Conservation (phyloP, 2,797 vertebrate species). For the Hylomyscus alleni region DNA sequence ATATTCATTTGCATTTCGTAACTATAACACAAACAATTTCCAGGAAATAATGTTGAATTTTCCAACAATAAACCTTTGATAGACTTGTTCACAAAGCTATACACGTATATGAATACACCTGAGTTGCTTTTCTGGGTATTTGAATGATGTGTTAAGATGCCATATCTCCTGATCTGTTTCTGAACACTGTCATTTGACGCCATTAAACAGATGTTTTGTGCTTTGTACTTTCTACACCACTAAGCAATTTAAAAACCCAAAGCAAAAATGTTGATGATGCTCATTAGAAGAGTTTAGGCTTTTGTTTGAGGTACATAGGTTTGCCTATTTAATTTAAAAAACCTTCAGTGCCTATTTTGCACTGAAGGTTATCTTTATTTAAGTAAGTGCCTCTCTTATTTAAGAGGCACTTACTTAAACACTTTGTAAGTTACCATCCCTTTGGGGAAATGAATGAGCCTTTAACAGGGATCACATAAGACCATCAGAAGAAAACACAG, state of each 20-base stretch:
- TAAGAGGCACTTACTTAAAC: too few relatives aligned
- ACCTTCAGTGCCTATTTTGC: background rate
- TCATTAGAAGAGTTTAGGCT: background rate
- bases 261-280: background rate
- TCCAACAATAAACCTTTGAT: background rate
- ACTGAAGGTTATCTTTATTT: background rate
- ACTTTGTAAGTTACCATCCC: too few relatives aligned
- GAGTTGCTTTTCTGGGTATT: background rate
- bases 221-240: background rate
- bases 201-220: background rate
- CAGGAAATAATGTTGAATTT: constrained; percentile 29
- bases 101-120: background rate
- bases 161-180: background rate
- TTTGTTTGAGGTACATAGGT: background rate
- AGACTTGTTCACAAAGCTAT: background rate
- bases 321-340: constrained; percentile 6
- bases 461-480: background rate
- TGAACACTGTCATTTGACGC: background rate
- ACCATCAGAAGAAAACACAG: background rate
- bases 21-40: background rate
- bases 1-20: background rate
- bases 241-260: background rate
- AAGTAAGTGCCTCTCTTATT: background rate
- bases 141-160: background rate
- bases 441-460: too few relatives aligned